Percentiles rank a stretch among this genome's conserved stretches.
These are phyloP conservation scores for Bovichtus diacanthus DNA, from an alignment of 2,797 vertebrate genomes.

Conservation along the genomic window DNA sequence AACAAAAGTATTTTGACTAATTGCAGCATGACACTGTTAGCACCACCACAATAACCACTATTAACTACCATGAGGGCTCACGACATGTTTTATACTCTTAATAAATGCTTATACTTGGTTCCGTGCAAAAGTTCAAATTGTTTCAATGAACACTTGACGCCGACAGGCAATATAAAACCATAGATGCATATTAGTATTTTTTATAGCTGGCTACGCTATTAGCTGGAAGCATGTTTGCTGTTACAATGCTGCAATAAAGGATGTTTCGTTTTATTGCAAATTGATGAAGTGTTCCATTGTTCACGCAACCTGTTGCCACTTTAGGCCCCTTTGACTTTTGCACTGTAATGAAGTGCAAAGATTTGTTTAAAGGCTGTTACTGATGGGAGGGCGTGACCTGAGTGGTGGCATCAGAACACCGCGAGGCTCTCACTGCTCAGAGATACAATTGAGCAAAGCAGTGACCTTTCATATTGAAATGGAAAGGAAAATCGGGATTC, in stretches of 20 bases:
- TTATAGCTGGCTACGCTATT: conserved; percentile 65
- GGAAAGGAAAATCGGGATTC: neutral
- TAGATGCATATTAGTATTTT: conserved; percentile 45
- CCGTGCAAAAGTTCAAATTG: conserved; percentile 54
- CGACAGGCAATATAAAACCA: conserved; percentile 48
- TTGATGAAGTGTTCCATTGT: conserved; percentile 40
- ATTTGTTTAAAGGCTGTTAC: conserved; percentile 17
- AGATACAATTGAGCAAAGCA: no score
- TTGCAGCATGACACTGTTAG: conserved; percentile 30
- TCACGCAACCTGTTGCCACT: conserved; percentile 38
- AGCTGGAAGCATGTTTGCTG: conserved; percentile 56
- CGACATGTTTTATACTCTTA: conserved; percentile 66
- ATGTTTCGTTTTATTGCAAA: conserved; percentile 45
- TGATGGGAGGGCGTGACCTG: conserved; percentile 8
- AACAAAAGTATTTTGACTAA: conserved; percentile 1
- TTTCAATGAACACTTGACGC: conserved; percentile 50
- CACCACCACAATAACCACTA: conserved; percentile 51
- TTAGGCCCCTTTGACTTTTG: conserved; percentile 40
- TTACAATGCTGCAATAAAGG: conserved; percentile 38
- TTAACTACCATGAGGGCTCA: conserved; percentile 49
- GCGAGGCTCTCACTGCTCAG: no score
- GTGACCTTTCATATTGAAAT: neutral
- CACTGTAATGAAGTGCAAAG: conserved; percentile 14
- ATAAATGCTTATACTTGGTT: conserved; percentile 54
- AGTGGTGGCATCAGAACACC: conserved; percentile 16